A percentile compares a stretch with the other conserved stretches of the same genome.
Evolutionary conservation across 2,113 vertebrate genomes (phyloP).

Genomic region (Xiphorhynchus elegans): DNA sequence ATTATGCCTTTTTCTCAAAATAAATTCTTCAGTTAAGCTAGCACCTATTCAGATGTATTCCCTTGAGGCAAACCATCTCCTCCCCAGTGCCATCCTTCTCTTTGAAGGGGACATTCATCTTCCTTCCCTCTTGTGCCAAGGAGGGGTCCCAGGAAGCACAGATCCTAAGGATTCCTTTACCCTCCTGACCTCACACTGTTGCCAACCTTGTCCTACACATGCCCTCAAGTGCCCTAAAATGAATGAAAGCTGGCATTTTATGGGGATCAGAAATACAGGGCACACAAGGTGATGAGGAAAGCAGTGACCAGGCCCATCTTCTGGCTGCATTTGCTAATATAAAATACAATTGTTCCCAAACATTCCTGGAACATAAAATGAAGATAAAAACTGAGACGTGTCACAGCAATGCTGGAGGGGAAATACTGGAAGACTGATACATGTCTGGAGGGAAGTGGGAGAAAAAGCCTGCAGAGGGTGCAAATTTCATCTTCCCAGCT

Average conservation of each 20-base stretch:
- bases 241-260: not conserved
- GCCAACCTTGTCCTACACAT: not conserved
- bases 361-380: slow-evolving; percentile 8
- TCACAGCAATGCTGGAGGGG: not conserved
- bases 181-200: fast-evolving
- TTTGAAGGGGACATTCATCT: not conserved
- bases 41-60: not conserved
- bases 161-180: not conserved
- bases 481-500: slow-evolving; percentile 46
- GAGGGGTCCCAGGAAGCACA: not conserved
- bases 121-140: not conserved
- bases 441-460: not conserved
- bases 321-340: not conserved
- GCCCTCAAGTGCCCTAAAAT: not conserved
- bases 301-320: not conserved
- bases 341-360: not conserved
- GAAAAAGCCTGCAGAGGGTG: slow-evolving; percentile 36
- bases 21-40: not conserved
- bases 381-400: slow-evolving; percentile 5
- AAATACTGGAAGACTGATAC: slow-evolving; percentile 24
- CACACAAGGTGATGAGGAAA: not conserved
- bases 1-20: not conserved
- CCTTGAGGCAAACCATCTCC: not conserved
- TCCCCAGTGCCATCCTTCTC: not conserved
- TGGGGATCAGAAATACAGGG: not conserved